A percentile compares a stretch with the other conserved stretches of the same genome.
phyloP scores from a whole-genome alignment of 2,888 invertebrate species.

The Melieria omissa region DNA sequence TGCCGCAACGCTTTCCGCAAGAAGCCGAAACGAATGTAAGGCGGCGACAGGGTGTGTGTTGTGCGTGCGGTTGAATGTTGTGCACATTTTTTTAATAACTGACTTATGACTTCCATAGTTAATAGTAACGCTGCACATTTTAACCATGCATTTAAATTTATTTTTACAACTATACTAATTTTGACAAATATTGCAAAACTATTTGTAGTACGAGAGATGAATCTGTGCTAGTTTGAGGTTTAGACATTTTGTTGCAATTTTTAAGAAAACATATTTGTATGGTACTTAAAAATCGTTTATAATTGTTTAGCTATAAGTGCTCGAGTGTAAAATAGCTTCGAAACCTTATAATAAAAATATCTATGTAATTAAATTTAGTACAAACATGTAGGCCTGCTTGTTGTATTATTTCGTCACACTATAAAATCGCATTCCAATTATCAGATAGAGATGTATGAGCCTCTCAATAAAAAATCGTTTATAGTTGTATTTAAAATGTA shows the following conservation, averaged over 20 bases:
- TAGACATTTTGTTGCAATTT: conserved; percentile 4
- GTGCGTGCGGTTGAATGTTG: background rate
- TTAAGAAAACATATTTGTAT: background rate
- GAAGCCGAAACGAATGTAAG: conserved; percentile 40
- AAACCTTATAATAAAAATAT: background rate
- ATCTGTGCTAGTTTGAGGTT: conserved; percentile 10
- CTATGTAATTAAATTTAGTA: background rate
- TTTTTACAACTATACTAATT: too few species aligned
- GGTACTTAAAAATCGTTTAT: conserved; percentile 2
- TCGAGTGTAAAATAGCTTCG: background rate
- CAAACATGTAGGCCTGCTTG: background rate
- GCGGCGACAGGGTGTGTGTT: background rate
- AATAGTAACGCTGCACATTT: conserved; percentile 42
- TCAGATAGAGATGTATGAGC: too few species aligned
- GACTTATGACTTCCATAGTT: conserved; percentile 43
- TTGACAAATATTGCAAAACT: conserved; percentile 2
- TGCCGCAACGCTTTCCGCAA: conserved; percentile 61
- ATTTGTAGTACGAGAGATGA: conserved; percentile 5
- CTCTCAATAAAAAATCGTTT: background rate
- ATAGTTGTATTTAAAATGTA: too few species aligned
- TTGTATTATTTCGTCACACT: background rate
- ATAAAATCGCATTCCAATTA: background rate
- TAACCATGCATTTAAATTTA: conserved; percentile 43
- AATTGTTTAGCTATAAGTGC: background rate
- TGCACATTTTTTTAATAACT: conserved; percentile 6